These are phyloP conservation scores for Bellardia bayeri DNA, from an alignment of 2,888 invertebrate species.

Conservation along the genomic window DNA sequence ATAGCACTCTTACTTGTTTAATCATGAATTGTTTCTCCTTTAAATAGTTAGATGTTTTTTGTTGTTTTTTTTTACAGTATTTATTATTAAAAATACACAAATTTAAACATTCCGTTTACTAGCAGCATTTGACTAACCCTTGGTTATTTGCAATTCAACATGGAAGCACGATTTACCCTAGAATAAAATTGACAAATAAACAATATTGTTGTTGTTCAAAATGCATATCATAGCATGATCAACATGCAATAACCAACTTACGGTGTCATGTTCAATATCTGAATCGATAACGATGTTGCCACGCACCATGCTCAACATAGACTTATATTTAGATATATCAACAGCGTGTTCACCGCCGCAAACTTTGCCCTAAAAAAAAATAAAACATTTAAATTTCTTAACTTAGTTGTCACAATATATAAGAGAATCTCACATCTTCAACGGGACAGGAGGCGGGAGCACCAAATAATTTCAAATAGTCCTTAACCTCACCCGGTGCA, in stretches of 20 bases:
- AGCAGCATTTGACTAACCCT: slow-evolving; percentile 73
- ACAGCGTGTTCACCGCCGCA: slow-evolving; percentile 83
- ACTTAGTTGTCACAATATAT: not conserved
- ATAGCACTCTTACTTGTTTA: too few relatives aligned
- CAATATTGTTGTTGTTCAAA: not conserved
- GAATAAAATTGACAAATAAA: slow-evolving; percentile 13
- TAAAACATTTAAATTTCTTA: not conserved
- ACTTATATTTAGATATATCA: slow-evolving; percentile 84
- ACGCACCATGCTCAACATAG: slow-evolving; percentile 83
- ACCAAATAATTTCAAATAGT: slow-evolving; percentile 77
- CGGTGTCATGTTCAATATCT: slow-evolving; percentile 84
- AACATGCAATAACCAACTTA: slow-evolving; percentile 74
- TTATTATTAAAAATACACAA: not conserved
- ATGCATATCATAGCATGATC: not conserved
- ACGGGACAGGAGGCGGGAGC: slow-evolving; percentile 84
- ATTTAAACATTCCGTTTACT: not conserved
- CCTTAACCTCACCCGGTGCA: slow-evolving; percentile 72
- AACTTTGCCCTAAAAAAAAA: slow-evolving; percentile 79
- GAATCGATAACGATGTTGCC: slow-evolving; percentile 82
- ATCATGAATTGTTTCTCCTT: too few relatives aligned
- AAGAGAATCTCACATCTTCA: slow-evolving; percentile 77
- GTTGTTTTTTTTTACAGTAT: not conserved
- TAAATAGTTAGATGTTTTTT: too few relatives aligned
- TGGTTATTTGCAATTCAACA: slow-evolving; percentile 81
- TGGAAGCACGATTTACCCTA: slow-evolving; percentile 83